Conservation (phyloP, 2,113 vertebrate species). For the Saccopteryx bilineata region DNA sequence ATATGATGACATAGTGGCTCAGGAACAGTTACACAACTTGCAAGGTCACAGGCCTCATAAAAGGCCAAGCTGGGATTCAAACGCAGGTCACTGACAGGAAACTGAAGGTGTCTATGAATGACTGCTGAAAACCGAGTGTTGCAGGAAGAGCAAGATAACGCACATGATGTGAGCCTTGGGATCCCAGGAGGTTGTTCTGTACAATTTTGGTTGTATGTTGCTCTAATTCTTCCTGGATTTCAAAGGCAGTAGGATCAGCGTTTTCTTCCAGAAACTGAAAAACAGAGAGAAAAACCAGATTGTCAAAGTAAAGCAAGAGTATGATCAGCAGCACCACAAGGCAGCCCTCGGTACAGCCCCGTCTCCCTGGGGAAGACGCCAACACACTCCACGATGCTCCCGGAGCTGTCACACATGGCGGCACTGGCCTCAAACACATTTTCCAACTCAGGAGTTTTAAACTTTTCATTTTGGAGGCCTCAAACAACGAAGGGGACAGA, state of each 20-base stretch:
- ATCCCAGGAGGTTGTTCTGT: slow-evolving; percentile 76
- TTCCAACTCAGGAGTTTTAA: neutral
- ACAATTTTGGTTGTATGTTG: slow-evolving; percentile 86
- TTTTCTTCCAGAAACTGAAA: slow-evolving; percentile 92
- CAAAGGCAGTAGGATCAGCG: slow-evolving; percentile 86
- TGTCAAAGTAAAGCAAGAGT: neutral
- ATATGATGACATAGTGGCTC: neutral
- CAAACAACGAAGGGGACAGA: neutral
- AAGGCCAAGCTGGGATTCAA: neutral
- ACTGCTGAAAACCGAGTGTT: neutral
- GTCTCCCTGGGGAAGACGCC: neutral
- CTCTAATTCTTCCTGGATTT: slow-evolving; percentile 91
- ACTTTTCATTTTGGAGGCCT: neutral
- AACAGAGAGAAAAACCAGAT: neutral
- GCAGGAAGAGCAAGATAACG: slow-evolving; percentile 52
- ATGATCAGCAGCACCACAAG: accelerated
- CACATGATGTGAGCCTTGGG: slow-evolving; percentile 83
- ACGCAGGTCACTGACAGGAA: neutral
- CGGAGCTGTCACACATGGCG: neutral
- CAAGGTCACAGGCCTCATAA: neutral
- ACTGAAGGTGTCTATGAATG: neutral
- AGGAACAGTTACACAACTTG: neutral
- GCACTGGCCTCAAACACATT: neutral
- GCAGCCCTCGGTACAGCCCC: accelerated
- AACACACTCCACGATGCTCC: neutral